Base-by-base conservation (phyloP, 2,797 vertebrate genomes). In the Lepidocolaptes lacrymiger region DNA sequence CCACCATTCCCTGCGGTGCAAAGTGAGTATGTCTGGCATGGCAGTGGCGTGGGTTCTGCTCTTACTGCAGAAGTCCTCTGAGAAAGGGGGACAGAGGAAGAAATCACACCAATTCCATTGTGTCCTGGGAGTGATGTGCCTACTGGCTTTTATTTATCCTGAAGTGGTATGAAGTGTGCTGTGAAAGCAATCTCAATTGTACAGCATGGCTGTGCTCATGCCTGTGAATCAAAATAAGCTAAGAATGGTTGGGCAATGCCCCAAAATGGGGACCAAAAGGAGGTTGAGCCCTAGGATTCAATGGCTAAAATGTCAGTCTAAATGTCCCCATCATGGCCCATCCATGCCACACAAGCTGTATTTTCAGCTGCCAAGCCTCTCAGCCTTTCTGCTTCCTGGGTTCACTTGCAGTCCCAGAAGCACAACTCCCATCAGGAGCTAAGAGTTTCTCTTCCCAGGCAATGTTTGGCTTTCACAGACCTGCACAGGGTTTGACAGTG, bases 281-380 rank as follows among this genome's bases (percentile, higher is more conserved):
- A 74, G 54, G 71, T 1, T 58, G 43, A 93, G 8, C 6, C 18
- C 28, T 21, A 16, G 3, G 20, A 58, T 72, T 41, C 39, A 80
- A 15, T 34, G 48, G 20, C 27, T 89, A 75, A 79, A 93, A 83
- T 39, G 9, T 69, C 79, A 88, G 0, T 21, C 26, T 56, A 39
- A 68, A 21, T 43, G 4, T 28, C 67, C 30, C 16, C 5, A 2
- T 28, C 0, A 0, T 15, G 52, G 32, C 9, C 71, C 67, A 77
- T 27, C 41, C 34, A 15, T 37, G 51, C 16, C 52, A 90, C 52
- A 68, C 12, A 83, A 68, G 19, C 52, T 63, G 37, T 22, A 27
- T 16, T 84, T 92, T 84, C 32, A 62, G 9, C 26, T 63, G 51
- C 23, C 55, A 67, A 78, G 22, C 8, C 34, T 64, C 54, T 73